Evolutionary conservation across 2,113 vertebrate species (phyloP).

Genomic region (Onychostruthus taczanowskii): DNA sequence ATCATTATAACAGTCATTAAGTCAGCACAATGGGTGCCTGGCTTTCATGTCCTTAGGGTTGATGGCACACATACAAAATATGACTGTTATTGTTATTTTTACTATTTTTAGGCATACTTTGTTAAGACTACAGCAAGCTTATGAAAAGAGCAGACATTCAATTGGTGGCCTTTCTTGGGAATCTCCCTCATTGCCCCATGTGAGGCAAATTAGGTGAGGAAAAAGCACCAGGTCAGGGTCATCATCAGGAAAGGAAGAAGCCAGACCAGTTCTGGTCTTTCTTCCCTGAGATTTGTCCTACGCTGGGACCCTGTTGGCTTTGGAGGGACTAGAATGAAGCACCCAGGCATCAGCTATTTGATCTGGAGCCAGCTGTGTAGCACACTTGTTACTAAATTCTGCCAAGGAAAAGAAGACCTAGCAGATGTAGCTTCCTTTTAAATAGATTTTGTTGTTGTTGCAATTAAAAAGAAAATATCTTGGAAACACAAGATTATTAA

Average conservation of each 20-base stretch:
- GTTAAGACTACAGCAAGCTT: neutral
- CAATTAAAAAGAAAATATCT: neutral
- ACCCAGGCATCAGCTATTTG: neutral
- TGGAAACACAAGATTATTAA: neutral
- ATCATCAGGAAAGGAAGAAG: neutral
- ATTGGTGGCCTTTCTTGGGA: neutral
- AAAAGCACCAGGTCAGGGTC: neutral
- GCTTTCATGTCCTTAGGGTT: neutral
- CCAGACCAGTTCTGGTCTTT: neutral
- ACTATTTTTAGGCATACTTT: constrained; percentile 38
- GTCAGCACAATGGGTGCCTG: neutral
- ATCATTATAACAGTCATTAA: constrained; percentile 1
- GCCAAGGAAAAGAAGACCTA: neutral
- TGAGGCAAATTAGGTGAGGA: neutral
- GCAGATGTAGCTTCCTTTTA: neutral
- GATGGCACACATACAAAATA: neutral
- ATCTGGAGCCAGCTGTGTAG: neutral
- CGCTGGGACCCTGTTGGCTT: neutral
- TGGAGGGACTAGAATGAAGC: neutral
- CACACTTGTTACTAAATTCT: neutral
- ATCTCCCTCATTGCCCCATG: neutral
- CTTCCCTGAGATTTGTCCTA: neutral
- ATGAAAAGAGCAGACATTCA: neutral
- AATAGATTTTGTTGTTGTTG: neutral
- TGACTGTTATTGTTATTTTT: constrained; percentile 33